phyloP scores from a whole-genome alignment of 2,888 invertebrate species.

The Baccha elongata region DNA sequence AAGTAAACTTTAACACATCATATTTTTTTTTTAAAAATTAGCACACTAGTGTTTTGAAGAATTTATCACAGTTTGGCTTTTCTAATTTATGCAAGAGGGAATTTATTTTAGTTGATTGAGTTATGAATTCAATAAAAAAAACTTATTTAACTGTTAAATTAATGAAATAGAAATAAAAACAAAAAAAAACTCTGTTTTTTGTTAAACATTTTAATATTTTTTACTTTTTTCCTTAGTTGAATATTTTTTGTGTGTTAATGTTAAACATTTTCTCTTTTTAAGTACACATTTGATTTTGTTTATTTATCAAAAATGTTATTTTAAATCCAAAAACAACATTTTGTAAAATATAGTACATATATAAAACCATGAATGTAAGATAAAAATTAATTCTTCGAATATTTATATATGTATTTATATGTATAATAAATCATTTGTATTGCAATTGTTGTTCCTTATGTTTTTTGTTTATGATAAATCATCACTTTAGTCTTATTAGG shows the following conservation, averaged over 20 bases:
- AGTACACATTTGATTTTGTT: constrained; percentile 52
- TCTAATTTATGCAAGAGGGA: no score
- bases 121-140: no score
- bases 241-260: constrained; percentile 26
- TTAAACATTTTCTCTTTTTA: constrained; percentile 50
- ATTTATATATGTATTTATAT: not conserved
- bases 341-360: constrained; percentile 33
- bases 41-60: no score
- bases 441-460: constrained; percentile 51
- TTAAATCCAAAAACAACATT: constrained; percentile 39
- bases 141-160: no score
- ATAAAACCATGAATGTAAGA: constrained; percentile 25
- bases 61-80: no score
- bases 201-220: constrained; percentile 33
- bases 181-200: not conserved
- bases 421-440: constrained; percentile 44
- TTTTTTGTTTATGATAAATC: constrained; percentile 37
- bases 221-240: constrained; percentile 4
- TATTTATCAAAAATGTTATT: constrained; percentile 42
- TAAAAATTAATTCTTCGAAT: constrained; percentile 41
- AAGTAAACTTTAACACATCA: no score
- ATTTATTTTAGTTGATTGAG: no score
- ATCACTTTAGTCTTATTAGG: constrained; percentile 68
- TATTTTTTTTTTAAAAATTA: no score
- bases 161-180: no score